Base-by-base conservation (phyloP, 1,140 invertebrate species). In the Formica selysi region DNA sequence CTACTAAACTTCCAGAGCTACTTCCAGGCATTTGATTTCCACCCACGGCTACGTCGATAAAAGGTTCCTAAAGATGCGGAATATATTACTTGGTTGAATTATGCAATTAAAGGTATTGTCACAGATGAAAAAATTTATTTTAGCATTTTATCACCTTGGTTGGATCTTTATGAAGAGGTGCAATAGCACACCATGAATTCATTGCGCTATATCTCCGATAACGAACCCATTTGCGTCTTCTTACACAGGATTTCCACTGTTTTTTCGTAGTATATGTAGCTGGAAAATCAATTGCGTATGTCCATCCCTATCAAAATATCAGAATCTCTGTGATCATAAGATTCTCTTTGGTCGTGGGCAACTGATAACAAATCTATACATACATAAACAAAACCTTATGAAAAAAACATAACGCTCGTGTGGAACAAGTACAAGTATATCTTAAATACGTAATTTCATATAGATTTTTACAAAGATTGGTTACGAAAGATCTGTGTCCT, bases 231-330 rank as follows among this genome's bases (percentile, higher is more conserved):
- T 98, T 98, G 76, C 98, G 96, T 90, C 98, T 96, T 81, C 98
- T 96, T 0, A 99, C 98, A 95, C 97, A 98, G 16, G 98, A 98
- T 90, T 98, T 98, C 98, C 98, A 99, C 78, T 97, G 97, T 92
- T 98, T 98, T 83, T 97, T 96, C 1, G 97, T 95, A 51, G 96
- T 96, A 95, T 97, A 99, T n/a, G 97, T 97, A 29, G 97, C 96
- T 68, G 98, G 98, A 95, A 99, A 99, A 95, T 99, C 98, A 65
- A 98, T 96, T 36, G 98, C 98, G 96, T 99, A 99, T 44, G 97
- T 98, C 98, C 98, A 99, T 57, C 98, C 96, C 96, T 97, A 89
- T 78, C 70, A 90, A 90, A 90, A 90, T 76, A 90, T 90, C 74
- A 89, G 57, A 90, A 87, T 90, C 86, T 90, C 86, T 90, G 80